Conservation (phyloP, 2,797 vertebrate species). For the Smutsia temminckii region DNA sequence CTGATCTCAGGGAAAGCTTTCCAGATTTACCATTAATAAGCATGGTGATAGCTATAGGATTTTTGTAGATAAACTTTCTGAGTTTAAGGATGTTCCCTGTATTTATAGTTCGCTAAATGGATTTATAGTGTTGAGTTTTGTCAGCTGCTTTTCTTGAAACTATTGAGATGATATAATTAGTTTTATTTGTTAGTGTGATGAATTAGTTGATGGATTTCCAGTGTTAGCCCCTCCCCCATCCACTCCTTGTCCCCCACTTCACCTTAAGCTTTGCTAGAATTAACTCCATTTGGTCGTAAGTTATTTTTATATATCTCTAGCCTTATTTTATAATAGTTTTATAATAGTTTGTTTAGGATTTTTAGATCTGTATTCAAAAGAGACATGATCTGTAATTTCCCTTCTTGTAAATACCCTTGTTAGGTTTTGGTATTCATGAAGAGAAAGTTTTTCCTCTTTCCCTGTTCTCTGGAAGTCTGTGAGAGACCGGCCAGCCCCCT, state of each 20-base stretch:
- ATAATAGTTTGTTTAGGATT: neutral
- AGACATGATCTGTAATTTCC: neutral
- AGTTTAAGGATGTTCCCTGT: neutral
- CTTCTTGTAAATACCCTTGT: neutral
- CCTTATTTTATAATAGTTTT: neutral
- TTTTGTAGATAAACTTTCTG: neutral
- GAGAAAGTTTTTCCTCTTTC: neutral
- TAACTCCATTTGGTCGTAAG: neutral
- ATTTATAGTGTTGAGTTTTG: neutral
- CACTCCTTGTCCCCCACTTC: neutral
- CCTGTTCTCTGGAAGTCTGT: neutral
- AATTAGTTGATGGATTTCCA: neutral
- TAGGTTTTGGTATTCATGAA: neutral
- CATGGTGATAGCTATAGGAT: neutral
- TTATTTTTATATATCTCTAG: neutral
- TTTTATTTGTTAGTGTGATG: neutral
- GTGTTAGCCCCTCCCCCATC: neutral
- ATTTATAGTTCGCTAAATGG: neutral
- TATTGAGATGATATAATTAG: neutral
- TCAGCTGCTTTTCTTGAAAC: neutral
- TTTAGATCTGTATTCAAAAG: neutral
- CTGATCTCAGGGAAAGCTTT: neutral
- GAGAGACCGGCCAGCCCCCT: neutral
- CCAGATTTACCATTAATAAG: neutral
- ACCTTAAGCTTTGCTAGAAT: neutral